These are phyloP conservation scores for Leptopilina clavipes DNA, from an alignment of 1,140 invertebrate species.

Conservation along the genomic window DNA sequence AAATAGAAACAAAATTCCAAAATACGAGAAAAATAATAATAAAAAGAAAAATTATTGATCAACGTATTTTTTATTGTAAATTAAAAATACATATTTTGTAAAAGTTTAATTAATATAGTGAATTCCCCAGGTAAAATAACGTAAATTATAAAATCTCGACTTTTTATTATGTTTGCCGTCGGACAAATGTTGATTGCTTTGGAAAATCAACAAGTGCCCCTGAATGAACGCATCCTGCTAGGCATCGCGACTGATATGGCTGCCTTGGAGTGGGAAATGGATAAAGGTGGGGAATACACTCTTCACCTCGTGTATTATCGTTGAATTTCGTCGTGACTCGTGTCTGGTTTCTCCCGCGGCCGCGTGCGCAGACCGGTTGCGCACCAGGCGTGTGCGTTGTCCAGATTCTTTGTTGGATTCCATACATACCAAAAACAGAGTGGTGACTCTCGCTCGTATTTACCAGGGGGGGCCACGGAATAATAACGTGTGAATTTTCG, in stretches of 20 bases:
- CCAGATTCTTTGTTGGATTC: slow-evolving; percentile 96
- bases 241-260: slow-evolving; percentile 57
- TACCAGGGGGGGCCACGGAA: slow-evolving; percentile 76
- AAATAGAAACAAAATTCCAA: background rate
- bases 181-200: slow-evolving; percentile 40
- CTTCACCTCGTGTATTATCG: background rate
- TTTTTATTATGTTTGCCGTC: slow-evolving; percentile 5
- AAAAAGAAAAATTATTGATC: too few species aligned
- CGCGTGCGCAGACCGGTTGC: slow-evolving; percentile 87
- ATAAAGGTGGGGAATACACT: slow-evolving; percentile 49
- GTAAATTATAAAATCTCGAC: too few species aligned
- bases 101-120: too few species aligned
- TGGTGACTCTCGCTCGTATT: slow-evolving; percentile 83
- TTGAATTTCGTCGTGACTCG: slow-evolving; percentile 41
- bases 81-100: too few species aligned
- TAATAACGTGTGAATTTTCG: slow-evolving; percentile 80
- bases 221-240: slow-evolving; percentile 33
- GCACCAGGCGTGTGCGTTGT: slow-evolving; percentile 90
- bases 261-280: slow-evolving; percentile 59
- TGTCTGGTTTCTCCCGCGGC: slow-evolving; percentile 77
- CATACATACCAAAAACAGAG: slow-evolving; percentile 93
- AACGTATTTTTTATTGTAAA: too few species aligned
- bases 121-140: too few species aligned
- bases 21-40: too few species aligned
- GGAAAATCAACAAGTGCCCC: slow-evolving; percentile 71